phyloP scores from a whole-genome alignment of 2,888 invertebrate species.

The Trimorus sp. region DNA sequence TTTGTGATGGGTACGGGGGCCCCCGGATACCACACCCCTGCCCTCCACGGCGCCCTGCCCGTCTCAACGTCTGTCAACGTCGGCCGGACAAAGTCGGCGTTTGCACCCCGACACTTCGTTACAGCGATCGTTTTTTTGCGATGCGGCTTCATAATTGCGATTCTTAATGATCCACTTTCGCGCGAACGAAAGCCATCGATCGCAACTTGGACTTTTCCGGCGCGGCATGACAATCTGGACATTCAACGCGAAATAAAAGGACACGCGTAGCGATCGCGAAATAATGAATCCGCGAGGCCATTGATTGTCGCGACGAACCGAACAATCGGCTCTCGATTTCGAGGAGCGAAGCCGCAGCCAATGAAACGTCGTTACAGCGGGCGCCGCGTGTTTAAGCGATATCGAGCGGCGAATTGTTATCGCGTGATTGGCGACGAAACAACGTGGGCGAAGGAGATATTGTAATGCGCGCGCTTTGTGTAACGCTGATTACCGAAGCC shows the following conservation, averaged over 20 bases:
- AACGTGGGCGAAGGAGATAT: no score
- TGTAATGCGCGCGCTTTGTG: no score
- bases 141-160: conserved; percentile 13
- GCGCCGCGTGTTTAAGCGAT: background rate
- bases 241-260: conserved; percentile 18
- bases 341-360: background rate
- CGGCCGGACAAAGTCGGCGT: conserved; percentile 51
- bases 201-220: conserved; percentile 27
- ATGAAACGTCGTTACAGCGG: conserved; percentile 14
- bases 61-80: conserved; percentile 44
- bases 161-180: conserved; percentile 32
- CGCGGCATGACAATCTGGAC: conserved; percentile 16
- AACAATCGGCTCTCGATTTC: conserved; percentile 31
- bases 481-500: no score
- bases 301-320: conserved; percentile 16
- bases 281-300: conserved; percentile 31
- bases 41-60: no score
- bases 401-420: no score
- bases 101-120: conserved; percentile 23
- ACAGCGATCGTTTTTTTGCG: conserved; percentile 3
- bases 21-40: no score
- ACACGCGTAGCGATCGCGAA: conserved; percentile 23
- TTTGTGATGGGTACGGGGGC: no score
- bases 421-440: no score
- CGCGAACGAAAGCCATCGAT: conserved; percentile 6